Evolutionary conservation across 2,797 vertebrate species (phyloP), one percentile per base, ranked within the genome.

Genomic region (Phoxinus dragarum): DNA sequence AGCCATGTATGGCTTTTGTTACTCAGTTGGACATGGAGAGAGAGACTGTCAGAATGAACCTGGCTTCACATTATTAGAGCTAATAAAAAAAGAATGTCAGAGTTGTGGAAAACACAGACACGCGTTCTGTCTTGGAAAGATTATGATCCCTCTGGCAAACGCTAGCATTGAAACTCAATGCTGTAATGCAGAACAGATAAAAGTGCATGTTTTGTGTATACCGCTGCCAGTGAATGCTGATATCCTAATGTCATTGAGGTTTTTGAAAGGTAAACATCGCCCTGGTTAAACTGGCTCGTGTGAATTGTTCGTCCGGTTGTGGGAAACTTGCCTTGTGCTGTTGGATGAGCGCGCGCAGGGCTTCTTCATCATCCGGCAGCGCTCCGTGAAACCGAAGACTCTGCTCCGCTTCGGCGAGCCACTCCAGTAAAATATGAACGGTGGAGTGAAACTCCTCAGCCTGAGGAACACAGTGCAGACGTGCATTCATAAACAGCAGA

Each of bases 361-460:
- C 97, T 83, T 99, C 98, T 81, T 99, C 97, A 21, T 99, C 98
- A 3, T 99, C 98, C 17, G 98, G 97, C 84, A 99, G 96, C 86
- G 94, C 91, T 5, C 98, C 98, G 0, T 99, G 98, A 94, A 99
- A 99, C 92, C 98, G 98, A 72, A 99, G 94, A 89, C 96, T 94
- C 91, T 99, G 98, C 88, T 99, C 98, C 0, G 98, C 98, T 91
- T 99, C 98, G 3, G 98, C 98, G 88, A 99, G 94, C 98, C 98
- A 99, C 89, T 99, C 98, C 91, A 99, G 89, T 86, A 99, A 95
- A 86, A 97, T 96, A 10, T 99, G 98, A 83, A 99, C 98, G 11
- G 97, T 96, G 0, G 98, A 97, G 93, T 99, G 98, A 91, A 99
- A 99, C 90, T 98, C 98, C 92, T 99, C 98, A 34, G 98, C 98